phyloP scores from a whole-genome alignment of 2,797 vertebrate genomes.

The Falco cherrug region DNA sequence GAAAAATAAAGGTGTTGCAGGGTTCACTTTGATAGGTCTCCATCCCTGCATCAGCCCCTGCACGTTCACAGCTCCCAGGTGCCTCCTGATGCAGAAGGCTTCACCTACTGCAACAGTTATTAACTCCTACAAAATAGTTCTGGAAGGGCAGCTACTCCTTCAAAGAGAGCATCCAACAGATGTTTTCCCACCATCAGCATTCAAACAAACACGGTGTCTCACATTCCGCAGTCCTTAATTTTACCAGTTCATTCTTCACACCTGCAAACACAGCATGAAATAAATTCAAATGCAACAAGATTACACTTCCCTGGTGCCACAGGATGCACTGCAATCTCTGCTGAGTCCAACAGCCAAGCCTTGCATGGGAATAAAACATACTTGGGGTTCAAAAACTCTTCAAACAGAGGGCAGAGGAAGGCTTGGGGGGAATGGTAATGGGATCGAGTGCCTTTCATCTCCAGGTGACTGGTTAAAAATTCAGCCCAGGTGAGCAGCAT shows the following conservation, averaged over 20 bases:
- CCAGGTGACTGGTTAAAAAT: neutral
- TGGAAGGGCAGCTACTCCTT: constrained; percentile 43
- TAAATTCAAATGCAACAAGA: neutral
- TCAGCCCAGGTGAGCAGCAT: constrained; percentile 7
- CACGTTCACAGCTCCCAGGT: neutral
- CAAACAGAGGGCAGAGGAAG: neutral
- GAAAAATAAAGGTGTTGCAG: neutral
- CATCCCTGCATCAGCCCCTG: neutral
- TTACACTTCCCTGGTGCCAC: neutral
- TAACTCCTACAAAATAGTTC: neutral
- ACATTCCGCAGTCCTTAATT: neutral
- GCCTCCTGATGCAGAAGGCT: neutral
- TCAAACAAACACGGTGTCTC: neutral
- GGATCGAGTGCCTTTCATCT: neutral
- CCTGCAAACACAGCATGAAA: neutral
- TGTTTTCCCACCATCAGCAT: constrained; percentile 17
- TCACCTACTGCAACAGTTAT: neutral
- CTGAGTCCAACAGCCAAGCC: neutral
- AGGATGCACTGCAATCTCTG: neutral
- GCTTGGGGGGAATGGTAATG: neutral
- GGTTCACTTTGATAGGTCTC: neutral
- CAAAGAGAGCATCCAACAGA: constrained; percentile 17
- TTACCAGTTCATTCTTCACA: neutral
- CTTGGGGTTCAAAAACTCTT: neutral
- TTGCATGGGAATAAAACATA: neutral